Base-by-base conservation (phyloP, 2,888 invertebrate species). In the Buathra laborator region DNA sequence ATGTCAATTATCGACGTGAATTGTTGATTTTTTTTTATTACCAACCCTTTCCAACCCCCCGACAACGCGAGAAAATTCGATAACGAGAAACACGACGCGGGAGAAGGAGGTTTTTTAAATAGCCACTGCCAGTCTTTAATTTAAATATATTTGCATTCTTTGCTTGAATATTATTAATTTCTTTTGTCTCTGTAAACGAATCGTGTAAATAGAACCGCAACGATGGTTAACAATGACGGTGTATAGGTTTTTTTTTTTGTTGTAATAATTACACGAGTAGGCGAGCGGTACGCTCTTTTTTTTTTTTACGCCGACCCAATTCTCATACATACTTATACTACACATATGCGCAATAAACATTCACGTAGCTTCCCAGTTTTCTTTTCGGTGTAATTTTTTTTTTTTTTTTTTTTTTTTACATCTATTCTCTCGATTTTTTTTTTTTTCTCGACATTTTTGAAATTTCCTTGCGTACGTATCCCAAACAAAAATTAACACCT, bases 191-290 rank as follows among this genome's bases (percentile, higher is more conserved):
- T 71, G 68, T 80, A 70, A 83, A 80, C 71, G 79, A 80, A 91
- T 88, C 86, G 89, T 92, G 91, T 91, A 90, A 90, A 91, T 90
- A 91, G 89, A 91, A 89, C 87, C 87, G 90, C 88, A 92, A 91
- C 88, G 89, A 91, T 92, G 89, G 90, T 90, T 91, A 92, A 92
- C 92, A 92, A 92, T 90, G 88, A 91, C 87, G 86, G 89, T 89
- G 88, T 90, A 88, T 90, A 89, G 46, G 72, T 67, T 43, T 43
- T 46, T 19, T 59, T 62, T 68, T 62, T 24, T 29, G 62, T 80
- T 71, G 64, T 43, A 59, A 76, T 76, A 32, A 79, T 79, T 77
- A 77, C 67, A 67, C 46, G 77, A 80, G 70, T 74, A 64, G 14
- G 56, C 75, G 67, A 48, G 48, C 62, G 64, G 37, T 62, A 62